A percentile compares a stretch with the other conserved stretches of the same genome.
Conservation (phyloP, 2,797 vertebrate species). For the Lutjanus argentimaculatus region DNA sequence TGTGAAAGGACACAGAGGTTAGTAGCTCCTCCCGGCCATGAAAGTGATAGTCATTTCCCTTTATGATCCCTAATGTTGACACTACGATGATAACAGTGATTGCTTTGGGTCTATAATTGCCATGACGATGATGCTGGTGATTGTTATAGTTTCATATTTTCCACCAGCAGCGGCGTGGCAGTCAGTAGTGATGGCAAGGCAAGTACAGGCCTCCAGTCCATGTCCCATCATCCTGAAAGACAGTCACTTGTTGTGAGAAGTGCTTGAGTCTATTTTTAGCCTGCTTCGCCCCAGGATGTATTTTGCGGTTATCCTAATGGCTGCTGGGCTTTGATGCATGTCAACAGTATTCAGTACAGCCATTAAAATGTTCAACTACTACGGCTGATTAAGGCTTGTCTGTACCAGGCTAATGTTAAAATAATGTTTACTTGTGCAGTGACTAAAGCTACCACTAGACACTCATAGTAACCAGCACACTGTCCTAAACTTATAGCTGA, state of each 20-base stretch:
- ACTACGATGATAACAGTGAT: conserved; percentile 15
- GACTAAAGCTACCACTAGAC: not conserved
- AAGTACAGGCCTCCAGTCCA: not conserved
- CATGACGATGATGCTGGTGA: conserved; percentile 18
- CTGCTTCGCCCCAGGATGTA: conserved; percentile 25
- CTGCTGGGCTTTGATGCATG: conserved; percentile 67
- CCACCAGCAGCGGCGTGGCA: not conserved
- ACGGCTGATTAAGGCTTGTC: conserved; percentile 31
- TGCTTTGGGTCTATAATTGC: conserved; percentile 32
- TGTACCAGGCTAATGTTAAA: conserved; percentile 20
- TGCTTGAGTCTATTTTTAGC: conserved; percentile 71
- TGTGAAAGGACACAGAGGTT: conserved; percentile 37
- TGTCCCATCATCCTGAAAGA: conserved; percentile 49
- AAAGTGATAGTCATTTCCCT: conserved; percentile 1
- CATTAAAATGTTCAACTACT: conserved; percentile 37
- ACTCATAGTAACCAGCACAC: not conserved
- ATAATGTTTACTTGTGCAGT: conserved; percentile 1
- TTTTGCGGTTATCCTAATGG: conserved; percentile 67
- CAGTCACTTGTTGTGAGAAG: conserved; percentile 56
- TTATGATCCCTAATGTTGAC: conserved; percentile 41
- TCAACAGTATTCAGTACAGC: conserved; percentile 40
- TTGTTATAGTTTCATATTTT: conserved; percentile 37
- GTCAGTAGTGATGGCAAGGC: not conserved
- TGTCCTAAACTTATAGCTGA: not conserved
- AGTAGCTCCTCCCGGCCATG: conserved; percentile 28